A percentile compares a stretch with the other conserved stretches of the same genome.
Conservation (phyloP, 1,140 invertebrate species). For the Drosophila truncata region DNA sequence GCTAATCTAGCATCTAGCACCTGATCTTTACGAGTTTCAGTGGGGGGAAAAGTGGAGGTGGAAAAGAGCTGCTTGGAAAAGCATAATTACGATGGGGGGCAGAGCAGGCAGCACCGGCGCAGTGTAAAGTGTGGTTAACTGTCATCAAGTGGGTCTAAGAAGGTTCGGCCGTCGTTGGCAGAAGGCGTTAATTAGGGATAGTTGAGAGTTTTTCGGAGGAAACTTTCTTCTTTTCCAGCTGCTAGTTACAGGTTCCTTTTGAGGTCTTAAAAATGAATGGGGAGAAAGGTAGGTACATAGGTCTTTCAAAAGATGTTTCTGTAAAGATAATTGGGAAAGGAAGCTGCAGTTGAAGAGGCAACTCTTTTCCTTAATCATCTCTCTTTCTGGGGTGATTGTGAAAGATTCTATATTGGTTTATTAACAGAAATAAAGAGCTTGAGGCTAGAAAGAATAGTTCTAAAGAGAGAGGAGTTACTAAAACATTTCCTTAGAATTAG, state of each 20-base stretch:
- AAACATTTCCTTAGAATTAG: neutral
- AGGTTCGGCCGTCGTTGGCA: slow-evolving; percentile 25
- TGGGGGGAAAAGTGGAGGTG: slow-evolving; percentile 7
- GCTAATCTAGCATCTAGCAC: slow-evolving; percentile 58
- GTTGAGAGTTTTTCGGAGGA: slow-evolving; percentile 23
- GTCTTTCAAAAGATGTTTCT: slow-evolving; percentile 9
- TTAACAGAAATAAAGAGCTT: neutral
- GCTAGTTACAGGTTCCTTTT: neutral
- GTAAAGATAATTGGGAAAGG: slow-evolving; percentile 22
- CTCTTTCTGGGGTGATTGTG: neutral
- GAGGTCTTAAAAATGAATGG: slow-evolving; percentile 35
- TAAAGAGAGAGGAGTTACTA: no score
- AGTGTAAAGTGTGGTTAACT: slow-evolving; percentile 40
- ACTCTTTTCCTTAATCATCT: slow-evolving; percentile 1
- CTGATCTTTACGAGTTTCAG: slow-evolving; percentile 37
- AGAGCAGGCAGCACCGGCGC: neutral
- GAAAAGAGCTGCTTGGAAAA: neutral
- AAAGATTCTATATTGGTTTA: neutral
- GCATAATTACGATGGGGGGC: slow-evolving; percentile 34
- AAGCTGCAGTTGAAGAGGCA: slow-evolving; percentile 4
- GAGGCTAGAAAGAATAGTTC: neutral
- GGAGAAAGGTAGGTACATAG: slow-evolving; percentile 38
- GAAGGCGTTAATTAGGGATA: slow-evolving; percentile 52
- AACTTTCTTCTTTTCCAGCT: slow-evolving; percentile 23
- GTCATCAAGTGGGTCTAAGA: slow-evolving; percentile 45